A percentile compares a stretch with the other conserved stretches of the same genome.
phyloP scores from a whole-genome alignment of 2,113 vertebrate genomes.

The Orthonyx spaldingii region DNA sequence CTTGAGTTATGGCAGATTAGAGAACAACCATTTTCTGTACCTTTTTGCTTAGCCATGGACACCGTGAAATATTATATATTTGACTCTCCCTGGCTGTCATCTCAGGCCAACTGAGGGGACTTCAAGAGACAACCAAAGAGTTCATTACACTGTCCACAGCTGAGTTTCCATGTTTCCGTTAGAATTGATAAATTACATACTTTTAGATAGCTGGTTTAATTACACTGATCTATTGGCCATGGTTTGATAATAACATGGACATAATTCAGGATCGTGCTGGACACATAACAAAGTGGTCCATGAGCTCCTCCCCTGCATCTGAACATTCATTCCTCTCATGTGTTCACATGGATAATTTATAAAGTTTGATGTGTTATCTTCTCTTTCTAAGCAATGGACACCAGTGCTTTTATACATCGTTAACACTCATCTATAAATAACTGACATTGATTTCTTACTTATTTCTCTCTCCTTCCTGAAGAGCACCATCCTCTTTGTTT shows the following conservation, averaged over 20 bases:
- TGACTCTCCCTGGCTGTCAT: not conserved
- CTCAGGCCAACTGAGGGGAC: not conserved
- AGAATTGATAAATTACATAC: slow-evolving; percentile 20
- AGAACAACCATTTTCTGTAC: slow-evolving; percentile 25
- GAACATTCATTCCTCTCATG: not conserved
- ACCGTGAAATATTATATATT: not conserved
- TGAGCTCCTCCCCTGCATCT: not conserved
- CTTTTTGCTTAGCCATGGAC: slow-evolving; percentile 16
- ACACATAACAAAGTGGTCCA: not conserved
- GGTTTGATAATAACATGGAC: slow-evolving; percentile 35
- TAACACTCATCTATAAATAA: slow-evolving; percentile 5
- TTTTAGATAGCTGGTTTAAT: slow-evolving; percentile 58
- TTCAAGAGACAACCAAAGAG: not conserved
- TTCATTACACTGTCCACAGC: slow-evolving; percentile 13
- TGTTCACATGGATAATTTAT: not conserved
- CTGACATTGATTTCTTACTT: not conserved
- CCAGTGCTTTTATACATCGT: not conserved
- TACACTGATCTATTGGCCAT: slow-evolving; percentile 59
- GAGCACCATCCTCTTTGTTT: not conserved
- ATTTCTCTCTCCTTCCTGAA: not conserved
- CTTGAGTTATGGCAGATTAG: slow-evolving; percentile 17
- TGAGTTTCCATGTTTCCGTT: not conserved
- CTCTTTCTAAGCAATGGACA: not conserved
- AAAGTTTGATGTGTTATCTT: slow-evolving; percentile 13
- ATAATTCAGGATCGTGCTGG: slow-evolving; percentile 23